Evolutionary conservation across 2,888 invertebrate species (phyloP).

Genomic region (Stomorhina lunata): DNA sequence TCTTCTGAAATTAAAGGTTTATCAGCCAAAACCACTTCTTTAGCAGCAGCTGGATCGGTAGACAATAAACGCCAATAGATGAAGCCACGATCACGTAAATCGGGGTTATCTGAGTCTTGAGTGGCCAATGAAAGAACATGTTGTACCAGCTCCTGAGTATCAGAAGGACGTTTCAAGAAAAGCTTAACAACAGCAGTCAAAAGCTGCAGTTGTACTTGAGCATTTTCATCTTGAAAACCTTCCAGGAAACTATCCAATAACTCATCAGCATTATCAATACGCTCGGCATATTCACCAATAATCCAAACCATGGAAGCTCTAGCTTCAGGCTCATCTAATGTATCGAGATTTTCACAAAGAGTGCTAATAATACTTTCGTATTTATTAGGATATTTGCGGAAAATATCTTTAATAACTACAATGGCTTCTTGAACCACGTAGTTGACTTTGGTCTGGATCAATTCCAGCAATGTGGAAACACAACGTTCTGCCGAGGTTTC

Average conservation of each 20-base stretch:
- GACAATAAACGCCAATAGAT: conserved; percentile 99
- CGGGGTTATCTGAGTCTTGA: conserved; percentile 98
- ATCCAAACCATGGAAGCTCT: conserved; percentile 98
- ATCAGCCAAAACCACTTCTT: conserved; percentile 99
- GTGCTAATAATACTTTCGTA: conserved; percentile 99
- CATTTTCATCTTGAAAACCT: conserved; percentile 98
- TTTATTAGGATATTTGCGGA: conserved; percentile 99
- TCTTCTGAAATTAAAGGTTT: conserved; percentile 99
- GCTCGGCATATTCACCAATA: conserved; percentile 98
- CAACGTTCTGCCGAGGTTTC: conserved; percentile 99
- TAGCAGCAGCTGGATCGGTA: conserved; percentile 99
- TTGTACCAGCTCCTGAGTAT: conserved; percentile 99
- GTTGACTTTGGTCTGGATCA: conserved; percentile 99
- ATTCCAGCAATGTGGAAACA: conserved; percentile 96
- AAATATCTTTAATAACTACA: conserved; percentile 99
- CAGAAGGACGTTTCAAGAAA: conserved; percentile 98
- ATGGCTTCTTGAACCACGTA: conserved; percentile 99
- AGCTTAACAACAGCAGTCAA: conserved; percentile 99
- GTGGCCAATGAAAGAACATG: conserved; percentile 94
- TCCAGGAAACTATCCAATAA: conserved; percentile 98
- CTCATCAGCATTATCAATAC: conserved; percentile 99
- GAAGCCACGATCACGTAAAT: conserved; percentile 98
- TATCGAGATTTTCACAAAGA: conserved; percentile 98
- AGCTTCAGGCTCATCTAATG: conserved; percentile 99
- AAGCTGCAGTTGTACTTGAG: conserved; percentile 97